These are phyloP conservation scores for Drosophila pseudoobscura DNA, from an alignment of 1,140 invertebrate species.

Conservation along the genomic window DNA sequence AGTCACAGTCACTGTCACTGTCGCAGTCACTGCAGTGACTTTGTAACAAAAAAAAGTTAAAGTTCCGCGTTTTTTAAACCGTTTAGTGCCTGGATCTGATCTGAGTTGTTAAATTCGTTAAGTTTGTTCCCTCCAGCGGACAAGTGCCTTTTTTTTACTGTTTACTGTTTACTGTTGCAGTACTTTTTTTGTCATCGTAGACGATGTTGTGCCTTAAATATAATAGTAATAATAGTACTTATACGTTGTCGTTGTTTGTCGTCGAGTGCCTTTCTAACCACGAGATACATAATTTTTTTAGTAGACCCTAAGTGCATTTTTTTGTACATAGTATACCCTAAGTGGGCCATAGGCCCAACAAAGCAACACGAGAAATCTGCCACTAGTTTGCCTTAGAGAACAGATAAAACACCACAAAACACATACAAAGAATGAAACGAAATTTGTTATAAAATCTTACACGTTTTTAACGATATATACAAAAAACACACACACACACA, in stretches of 20 bases:
- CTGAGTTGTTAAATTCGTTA: constrained; percentile 53
- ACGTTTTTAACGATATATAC: constrained; percentile 57
- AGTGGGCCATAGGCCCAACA: constrained; percentile 17
- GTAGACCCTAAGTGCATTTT: constrained; percentile 48
- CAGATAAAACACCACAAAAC: constrained; percentile 7
- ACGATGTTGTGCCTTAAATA: constrained; percentile 62
- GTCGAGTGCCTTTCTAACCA: constrained; percentile 66
- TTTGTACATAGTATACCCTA: constrained; percentile 42
- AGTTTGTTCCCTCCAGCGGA: constrained; percentile 29
- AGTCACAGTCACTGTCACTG: constrained; percentile 16
- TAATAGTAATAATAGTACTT: constrained; percentile 3
- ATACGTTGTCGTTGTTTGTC: constrained; percentile 49
- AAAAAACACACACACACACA: constrained; percentile 26
- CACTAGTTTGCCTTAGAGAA: constrained; percentile 75
- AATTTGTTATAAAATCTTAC: constrained; percentile 62
- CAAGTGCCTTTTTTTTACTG: constrained; percentile 53
- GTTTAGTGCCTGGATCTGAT: constrained; percentile 67
- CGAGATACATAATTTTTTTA: constrained; percentile 39
- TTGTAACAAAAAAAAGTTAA: constrained; percentile 24
- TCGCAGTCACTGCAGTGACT: constrained; percentile 11
- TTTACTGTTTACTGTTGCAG: constrained; percentile 15
- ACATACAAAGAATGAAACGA: constrained; percentile 15
- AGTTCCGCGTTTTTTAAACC: constrained; percentile 56
- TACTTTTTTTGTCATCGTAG: constrained; percentile 32
- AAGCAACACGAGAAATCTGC: constrained; percentile 34